These are phyloP conservation scores for Maniola jurtina DNA, from an alignment of 1,140 invertebrate genomes.

Conservation along the genomic window DNA sequence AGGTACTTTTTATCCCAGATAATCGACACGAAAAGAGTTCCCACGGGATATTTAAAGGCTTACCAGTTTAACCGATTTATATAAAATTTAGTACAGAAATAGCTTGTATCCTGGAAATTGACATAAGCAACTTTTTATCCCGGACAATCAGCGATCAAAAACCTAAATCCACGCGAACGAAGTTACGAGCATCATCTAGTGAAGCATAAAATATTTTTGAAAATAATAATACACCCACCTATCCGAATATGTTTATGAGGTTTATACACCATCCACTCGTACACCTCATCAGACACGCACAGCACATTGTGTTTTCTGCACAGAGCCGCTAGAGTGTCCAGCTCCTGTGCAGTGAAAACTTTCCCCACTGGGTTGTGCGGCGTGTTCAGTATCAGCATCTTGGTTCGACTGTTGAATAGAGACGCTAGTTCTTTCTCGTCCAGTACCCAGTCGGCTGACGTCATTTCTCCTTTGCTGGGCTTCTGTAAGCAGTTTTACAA, in stretches of 20 bases:
- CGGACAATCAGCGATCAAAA: too few species aligned
- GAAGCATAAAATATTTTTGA: too few species aligned
- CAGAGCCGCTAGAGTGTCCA: conserved; percentile 90
- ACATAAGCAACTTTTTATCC: too few species aligned
- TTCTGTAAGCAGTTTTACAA: conserved; percentile 40
- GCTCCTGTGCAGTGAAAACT: conserved; percentile 86
- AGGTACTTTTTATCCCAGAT: too few species aligned
- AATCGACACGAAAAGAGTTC: too few species aligned
- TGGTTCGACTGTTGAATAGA: conserved; percentile 95
- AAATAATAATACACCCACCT: conserved; percentile 82
- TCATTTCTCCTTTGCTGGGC: conserved; percentile 55
- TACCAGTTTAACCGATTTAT: too few species aligned
- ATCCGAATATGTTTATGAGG: conserved; percentile 93
- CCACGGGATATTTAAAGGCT: too few species aligned
- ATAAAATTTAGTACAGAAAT: too few species aligned
- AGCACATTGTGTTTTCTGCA: conserved; percentile 96
- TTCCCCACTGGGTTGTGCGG: conserved; percentile 98
- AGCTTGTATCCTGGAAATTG: too few species aligned
- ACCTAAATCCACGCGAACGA: too few species aligned
- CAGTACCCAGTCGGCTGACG: conserved; percentile 93
- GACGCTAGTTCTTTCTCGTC: conserved; percentile 90
- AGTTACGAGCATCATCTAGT: too few species aligned
- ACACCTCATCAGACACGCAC: conserved; percentile 97
- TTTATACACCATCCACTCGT: conserved; percentile 97
- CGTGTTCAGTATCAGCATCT: conserved; percentile 97